Base-by-base conservation (phyloP, 2,113 vertebrate genomes). In the Cynocephalus volans region DNA sequence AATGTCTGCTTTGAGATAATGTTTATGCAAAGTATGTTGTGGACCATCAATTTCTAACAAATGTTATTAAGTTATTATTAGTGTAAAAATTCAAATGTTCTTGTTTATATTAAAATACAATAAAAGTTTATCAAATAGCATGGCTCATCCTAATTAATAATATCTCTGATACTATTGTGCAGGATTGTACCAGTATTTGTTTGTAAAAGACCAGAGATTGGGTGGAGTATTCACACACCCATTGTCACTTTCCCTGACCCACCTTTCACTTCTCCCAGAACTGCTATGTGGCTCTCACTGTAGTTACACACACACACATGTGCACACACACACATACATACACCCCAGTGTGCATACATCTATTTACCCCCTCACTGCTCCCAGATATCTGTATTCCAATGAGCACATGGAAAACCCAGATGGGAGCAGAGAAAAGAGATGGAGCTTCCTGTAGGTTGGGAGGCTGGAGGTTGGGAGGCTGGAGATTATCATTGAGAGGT, bases 121-220 rank as follows among this genome's bases (percentile, higher is more conserved):
- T 72, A 56, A 85, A 87, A 84, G 3, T 92, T 92, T 75, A 48
- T 85, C 18, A 94, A 89, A 77, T 85, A 80, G 82, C 24, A 58
- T 45, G 65, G 21, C 12, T 95, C 28, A 65, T 72, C 45, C 31
- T 76, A 52, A 76, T 92, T 58, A 94, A 56, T 64, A 76, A n/a
- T n/a, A 89, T 45, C 48, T 41, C 8, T 82, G 60, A 76, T 76
- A 17, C 24, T 24, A 15, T 50, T 75, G 52, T 75, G 0, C 58
- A 65, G 13, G 3, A 8, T 58, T 92, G 28, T 50, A 80, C 21
- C 33, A 64, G 21, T 28, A 28, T 54, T 70, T 64, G 18, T 50
- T 73, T 65, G 1, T 21, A 52, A 85, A 94, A 36, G 36, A 3
- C 75, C 69, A 77, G 52, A 73, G 36, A 24, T 33, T 62, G 60